Percentiles rank a stretch among this genome's conserved stretches.
phyloP scores from a whole-genome alignment of 2,888 invertebrate genomes.

The Ormia ochracea region DNA sequence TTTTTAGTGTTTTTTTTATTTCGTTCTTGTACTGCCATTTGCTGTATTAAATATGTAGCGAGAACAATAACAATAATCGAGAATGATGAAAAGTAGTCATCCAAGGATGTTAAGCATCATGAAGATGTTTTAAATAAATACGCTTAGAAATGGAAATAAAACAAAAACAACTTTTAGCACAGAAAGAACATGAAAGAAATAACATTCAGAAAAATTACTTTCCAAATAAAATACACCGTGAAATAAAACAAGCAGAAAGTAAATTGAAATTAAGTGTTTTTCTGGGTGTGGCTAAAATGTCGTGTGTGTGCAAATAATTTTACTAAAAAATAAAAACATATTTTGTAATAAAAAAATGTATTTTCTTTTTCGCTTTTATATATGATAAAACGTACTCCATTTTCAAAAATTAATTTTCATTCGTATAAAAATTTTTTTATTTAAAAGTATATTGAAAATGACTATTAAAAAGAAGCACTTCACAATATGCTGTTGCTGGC shows the following conservation, averaged over 20 bases:
- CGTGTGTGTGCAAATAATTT: too few relatives aligned
- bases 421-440: too few relatives aligned
- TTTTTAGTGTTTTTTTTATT: background rate
- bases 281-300: too few relatives aligned
- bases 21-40: background rate
- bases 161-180: background rate
- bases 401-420: too few relatives aligned
- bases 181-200: conserved; percentile 5
- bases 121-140: conserved; percentile 37
- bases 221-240: background rate
- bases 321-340: too few relatives aligned
- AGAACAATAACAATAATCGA: background rate
- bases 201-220: conserved; percentile 10
- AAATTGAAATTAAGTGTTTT: too few relatives aligned
- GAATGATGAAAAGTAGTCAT: background rate
- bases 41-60: background rate
- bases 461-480: too few relatives aligned
- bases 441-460: too few relatives aligned
- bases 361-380: too few relatives aligned
- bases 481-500: too few relatives aligned
- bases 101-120: conserved; percentile 18
- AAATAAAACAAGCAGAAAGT: background rate
- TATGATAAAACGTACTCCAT: too few relatives aligned
- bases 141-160: background rate
- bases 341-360: too few relatives aligned